phyloP scores from a whole-genome alignment of 2,797 vertebrate genomes.

The Danio kyathit region DNA sequence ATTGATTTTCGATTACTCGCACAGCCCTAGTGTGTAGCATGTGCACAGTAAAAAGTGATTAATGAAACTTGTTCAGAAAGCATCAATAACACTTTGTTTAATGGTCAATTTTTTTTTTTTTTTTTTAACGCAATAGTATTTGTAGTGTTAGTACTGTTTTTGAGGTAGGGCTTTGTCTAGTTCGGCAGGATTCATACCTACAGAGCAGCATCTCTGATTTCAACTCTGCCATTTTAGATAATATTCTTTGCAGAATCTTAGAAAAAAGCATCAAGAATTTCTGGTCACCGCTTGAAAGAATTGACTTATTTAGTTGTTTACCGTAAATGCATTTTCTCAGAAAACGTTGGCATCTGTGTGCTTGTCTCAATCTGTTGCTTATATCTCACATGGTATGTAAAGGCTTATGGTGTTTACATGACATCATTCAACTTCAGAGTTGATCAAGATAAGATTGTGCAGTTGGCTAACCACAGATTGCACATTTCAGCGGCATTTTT shows the following conservation, averaged over 20 bases:
- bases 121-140: not conserved
- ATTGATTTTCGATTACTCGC: no score
- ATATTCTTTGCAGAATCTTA: not conserved
- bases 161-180: not conserved
- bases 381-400: not conserved
- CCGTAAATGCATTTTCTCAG: not conserved
- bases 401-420: not conserved
- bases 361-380: slow-evolving; percentile 1
- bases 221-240: not conserved
- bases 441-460: slow-evolving; percentile 2
- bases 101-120: no score
- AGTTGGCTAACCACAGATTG: not conserved
- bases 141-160: not conserved
- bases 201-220: slow-evolving; percentile 5
- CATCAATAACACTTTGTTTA: no score
- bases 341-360: not conserved
- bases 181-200: not conserved
- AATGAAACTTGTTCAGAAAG: not conserved
- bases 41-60: not conserved
- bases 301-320: not conserved
- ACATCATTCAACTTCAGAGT: not conserved
- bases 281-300: not conserved
- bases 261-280: not conserved
- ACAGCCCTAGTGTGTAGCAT: not conserved
- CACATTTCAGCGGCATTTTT: not conserved